Percentiles rank a stretch among this genome's conserved stretches.
These are phyloP conservation scores for Nettapus auritus DNA, from an alignment of 2,113 vertebrate species.

Conservation along the genomic window DNA sequence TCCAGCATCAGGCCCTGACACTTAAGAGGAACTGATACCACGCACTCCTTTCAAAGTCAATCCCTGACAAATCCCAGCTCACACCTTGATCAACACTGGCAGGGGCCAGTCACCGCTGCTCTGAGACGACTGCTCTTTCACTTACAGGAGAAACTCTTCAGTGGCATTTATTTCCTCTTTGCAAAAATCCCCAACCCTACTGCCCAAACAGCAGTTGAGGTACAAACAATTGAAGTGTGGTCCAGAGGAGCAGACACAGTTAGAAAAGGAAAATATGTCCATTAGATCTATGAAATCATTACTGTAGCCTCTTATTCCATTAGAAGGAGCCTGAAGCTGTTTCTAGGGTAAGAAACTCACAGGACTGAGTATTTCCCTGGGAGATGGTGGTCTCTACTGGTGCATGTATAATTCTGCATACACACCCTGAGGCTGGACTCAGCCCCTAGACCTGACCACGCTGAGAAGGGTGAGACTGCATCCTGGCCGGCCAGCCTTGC, in stretches of 20 bases:
- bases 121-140: background rate
- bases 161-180: background rate
- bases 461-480: background rate
- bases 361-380: background rate
- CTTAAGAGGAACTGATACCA: slow-evolving; percentile 31
- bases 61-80: background rate
- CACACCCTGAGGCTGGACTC: accelerated
- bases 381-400: background rate
- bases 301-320: background rate
- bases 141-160: background rate
- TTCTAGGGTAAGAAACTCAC: background rate
- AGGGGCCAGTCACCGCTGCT: background rate
- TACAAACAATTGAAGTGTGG: background rate
- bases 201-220: background rate
- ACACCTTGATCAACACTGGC: background rate
- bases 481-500: background rate
- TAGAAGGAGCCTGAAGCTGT: background rate
- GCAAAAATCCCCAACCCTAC: background rate
- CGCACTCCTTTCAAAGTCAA: background rate
- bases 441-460: background rate
- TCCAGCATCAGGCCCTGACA: background rate
- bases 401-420: background rate
- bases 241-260: background rate
- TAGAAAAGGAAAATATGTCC: background rate
- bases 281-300: background rate